Conservation (phyloP, 2,888 invertebrate species). For the Diplazon laetatorius region DNA sequence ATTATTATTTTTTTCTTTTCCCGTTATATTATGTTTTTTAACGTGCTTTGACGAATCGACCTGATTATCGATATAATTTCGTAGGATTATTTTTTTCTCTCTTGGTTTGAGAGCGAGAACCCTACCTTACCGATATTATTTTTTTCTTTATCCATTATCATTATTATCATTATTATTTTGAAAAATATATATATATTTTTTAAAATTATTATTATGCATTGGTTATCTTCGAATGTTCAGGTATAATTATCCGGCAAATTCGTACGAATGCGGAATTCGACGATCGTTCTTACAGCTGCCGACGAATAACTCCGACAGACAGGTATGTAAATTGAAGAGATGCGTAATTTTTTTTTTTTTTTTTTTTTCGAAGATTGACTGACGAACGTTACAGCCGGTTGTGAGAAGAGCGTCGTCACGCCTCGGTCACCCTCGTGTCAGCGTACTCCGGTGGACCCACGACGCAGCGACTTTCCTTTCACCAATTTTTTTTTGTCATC, state of each 20-base stretch:
- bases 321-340: conserved; percentile 28
- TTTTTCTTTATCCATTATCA: too few species aligned
- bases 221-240: too few species aligned
- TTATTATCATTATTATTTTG: too few species aligned
- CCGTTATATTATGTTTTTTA: too few species aligned
- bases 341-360: conserved; percentile 39
- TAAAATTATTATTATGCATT: too few species aligned
- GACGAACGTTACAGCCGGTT: conserved; percentile 13
- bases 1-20: too few species aligned
- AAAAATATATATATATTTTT: too few species aligned
- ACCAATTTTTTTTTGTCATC: conserved; percentile 13
- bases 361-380: conserved; percentile 29
- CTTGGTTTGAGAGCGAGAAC: too few species aligned
- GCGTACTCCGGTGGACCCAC: conserved; percentile 13
- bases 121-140: too few species aligned
- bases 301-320: conserved; percentile 10
- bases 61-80: too few species aligned
- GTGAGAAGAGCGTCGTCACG: conserved; percentile 14
- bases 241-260: not conserved
- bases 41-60: too few species aligned
- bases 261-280: not conserved
- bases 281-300: not conserved
- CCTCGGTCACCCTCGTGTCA: conserved; percentile 12
- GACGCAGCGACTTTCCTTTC: not conserved
- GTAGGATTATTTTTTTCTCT: too few species aligned